These are phyloP conservation scores for Gasterosteus aculeatus DNA, from an alignment of 2,113 vertebrate genomes.

Conservation along the genomic window DNA sequence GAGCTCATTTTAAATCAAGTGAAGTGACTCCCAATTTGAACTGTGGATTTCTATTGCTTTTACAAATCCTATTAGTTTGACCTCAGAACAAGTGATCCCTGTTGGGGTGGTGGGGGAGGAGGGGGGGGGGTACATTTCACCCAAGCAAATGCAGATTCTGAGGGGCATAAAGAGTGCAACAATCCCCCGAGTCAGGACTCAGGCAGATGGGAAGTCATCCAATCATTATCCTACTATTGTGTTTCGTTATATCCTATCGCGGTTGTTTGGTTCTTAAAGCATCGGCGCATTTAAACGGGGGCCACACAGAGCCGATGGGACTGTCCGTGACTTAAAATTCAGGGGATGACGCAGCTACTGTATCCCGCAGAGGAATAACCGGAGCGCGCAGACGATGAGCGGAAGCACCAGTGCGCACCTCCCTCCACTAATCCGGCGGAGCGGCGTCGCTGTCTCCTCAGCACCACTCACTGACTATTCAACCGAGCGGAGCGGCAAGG, in stretches of 20 bases:
- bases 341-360: constrained; percentile 70
- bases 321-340: constrained; percentile 43
- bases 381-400: constrained; percentile 65
- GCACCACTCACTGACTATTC: constrained; percentile 68
- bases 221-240: neutral
- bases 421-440: constrained; percentile 72
- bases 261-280: neutral
- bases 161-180: neutral
- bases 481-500: constrained; percentile 47
- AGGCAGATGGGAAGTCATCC: neutral
- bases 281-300: too few species aligned
- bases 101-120: too few species aligned
- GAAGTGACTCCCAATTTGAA: neutral
- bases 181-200: neutral
- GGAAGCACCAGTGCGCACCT: constrained; percentile 73
- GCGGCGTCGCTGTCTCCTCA: constrained; percentile 74
- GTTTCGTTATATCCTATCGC: neutral
- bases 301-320: constrained; percentile 3
- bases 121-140: neutral
- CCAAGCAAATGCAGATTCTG: constrained; percentile 2
- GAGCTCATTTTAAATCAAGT: constrained; percentile 1
- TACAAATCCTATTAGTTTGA: constrained; percentile 16
- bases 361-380: constrained; percentile 59
- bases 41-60: constrained; percentile 15
- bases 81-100: neutral